Conservation (phyloP, 2,888 invertebrate genomes). For the Tillus elongatus region DNA sequence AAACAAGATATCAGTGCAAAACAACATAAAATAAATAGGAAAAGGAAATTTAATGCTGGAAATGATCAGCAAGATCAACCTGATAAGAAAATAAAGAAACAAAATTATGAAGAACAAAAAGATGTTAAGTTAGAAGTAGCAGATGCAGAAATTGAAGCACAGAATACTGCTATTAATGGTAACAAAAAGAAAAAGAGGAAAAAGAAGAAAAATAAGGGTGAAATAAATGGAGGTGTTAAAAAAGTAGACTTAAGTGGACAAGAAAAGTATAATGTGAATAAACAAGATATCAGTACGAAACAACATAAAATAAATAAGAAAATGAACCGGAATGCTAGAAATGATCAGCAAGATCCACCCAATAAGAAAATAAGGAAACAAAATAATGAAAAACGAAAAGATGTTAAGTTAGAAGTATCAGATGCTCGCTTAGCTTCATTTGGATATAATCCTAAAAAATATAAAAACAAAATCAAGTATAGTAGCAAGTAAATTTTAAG, state of each 20-base stretch:
- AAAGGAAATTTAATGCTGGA: constrained; percentile 27
- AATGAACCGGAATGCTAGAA: constrained; percentile 26
- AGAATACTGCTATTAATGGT: constrained; percentile 10
- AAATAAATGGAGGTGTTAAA: constrained; percentile 15
- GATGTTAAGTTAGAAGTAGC: constrained; percentile 42
- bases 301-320: constrained; percentile 32
- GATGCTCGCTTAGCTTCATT: constrained; percentile 82
- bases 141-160: constrained; percentile 29
- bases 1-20: constrained; percentile 10
- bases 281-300: constrained; percentile 10
- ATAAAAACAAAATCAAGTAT: constrained; percentile 66
- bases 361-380: constrained; percentile 26
- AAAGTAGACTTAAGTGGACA: too few relatives aligned
- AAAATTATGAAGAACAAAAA: constrained; percentile 15
- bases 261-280: too few relatives aligned
- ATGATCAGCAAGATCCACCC: constrained; percentile 11
- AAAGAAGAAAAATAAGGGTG: constrained; percentile 21
- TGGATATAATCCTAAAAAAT: constrained; percentile 86
- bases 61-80: constrained; percentile 11
- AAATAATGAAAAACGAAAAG: constrained; percentile 15
- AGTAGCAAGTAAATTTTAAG: constrained; percentile 19
- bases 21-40: constrained; percentile 31
- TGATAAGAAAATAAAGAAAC: constrained; percentile 26
- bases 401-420: constrained; percentile 42
- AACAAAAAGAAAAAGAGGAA: constrained; percentile 16